Conservation (phyloP, 2,888 invertebrate genomes). For the Entomobrya multifasciata region DNA sequence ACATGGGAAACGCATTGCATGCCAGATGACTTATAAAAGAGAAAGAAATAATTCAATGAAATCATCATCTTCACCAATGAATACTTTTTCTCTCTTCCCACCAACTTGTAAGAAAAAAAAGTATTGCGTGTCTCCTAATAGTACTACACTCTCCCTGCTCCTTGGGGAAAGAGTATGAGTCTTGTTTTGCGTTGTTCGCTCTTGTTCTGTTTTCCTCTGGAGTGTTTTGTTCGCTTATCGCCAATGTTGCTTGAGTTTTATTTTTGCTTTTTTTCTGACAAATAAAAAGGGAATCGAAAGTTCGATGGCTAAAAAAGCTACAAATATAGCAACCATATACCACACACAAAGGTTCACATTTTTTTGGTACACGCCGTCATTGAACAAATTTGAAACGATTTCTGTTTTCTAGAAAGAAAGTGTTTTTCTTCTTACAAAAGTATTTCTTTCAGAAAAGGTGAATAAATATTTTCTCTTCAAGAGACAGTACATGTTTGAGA, state of each 20-base stretch:
- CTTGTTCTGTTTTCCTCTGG: constrained; percentile 8
- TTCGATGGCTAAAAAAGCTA: constrained; percentile 7
- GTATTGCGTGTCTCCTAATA: neutral
- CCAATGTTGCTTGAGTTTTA: neutral
- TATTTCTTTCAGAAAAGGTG: constrained; percentile 17
- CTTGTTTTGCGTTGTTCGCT: constrained; percentile 46
- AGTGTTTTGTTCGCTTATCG: neutral
- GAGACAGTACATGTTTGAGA: neutral
- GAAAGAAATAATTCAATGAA: constrained; percentile 59
- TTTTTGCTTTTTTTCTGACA: constrained; percentile 12
- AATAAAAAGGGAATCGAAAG: constrained; percentile 34
- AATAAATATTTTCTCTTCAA: constrained; percentile 31
- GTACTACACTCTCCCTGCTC: neutral
- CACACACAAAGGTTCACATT: neutral
- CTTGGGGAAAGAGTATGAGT: constrained; percentile 36
- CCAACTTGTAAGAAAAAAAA: constrained; percentile 13
- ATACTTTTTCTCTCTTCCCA: neutral
- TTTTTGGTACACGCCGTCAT: neutral
- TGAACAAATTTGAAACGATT: constrained; percentile 19
- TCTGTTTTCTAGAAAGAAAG: neutral
- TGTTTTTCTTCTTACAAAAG: neutral
- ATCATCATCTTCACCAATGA: constrained; percentile 59
- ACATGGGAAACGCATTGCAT: constrained; percentile 58
- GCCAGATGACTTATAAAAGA: neutral
- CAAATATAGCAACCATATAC: neutral